Evolutionary conservation across 2,797 vertebrate species (phyloP).

Genomic region (Sebastes aleutianus): DNA sequence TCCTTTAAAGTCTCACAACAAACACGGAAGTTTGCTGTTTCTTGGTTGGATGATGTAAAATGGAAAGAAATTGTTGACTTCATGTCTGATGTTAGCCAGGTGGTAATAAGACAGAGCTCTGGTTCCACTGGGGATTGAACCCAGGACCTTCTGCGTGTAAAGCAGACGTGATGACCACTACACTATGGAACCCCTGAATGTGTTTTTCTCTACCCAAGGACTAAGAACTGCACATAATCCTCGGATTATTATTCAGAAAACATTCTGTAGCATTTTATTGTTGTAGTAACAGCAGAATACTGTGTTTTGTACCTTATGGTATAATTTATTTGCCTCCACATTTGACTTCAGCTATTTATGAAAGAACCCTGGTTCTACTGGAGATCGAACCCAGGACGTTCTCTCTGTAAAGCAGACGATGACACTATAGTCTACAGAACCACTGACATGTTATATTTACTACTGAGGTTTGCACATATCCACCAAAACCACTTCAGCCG

Average conservation of each 20-base stretch:
- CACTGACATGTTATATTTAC: neutral
- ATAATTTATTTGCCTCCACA: neutral
- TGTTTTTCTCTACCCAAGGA: too few relatives aligned
- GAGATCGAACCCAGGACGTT: slow-evolving; percentile 63
- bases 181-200: neutral
- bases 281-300: too few relatives aligned
- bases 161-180: slow-evolving; percentile 75
- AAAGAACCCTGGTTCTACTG: neutral
- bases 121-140: slow-evolving; percentile 9
- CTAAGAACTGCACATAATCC: too few relatives aligned
- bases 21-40: neutral
- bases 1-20: neutral
- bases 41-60: neutral
- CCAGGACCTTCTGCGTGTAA: slow-evolving; percentile 77
- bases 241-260: too few relatives aligned
- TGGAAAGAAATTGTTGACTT: too few relatives aligned
- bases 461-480: too few relatives aligned
- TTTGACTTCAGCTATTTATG: neutral
- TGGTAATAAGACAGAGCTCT: neutral
- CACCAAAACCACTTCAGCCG: too few relatives aligned
- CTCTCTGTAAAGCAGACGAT: slow-evolving; percentile 77
- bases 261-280: too few relatives aligned
- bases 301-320: too few relatives aligned
- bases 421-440: slow-evolving; percentile 37
- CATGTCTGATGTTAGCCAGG: too few relatives aligned